A percentile compares a stretch with the other conserved stretches of the same genome.
Evolutionary conservation across 2,888 invertebrate genomes (phyloP).

Genomic region (Drosophila mimica): DNA sequence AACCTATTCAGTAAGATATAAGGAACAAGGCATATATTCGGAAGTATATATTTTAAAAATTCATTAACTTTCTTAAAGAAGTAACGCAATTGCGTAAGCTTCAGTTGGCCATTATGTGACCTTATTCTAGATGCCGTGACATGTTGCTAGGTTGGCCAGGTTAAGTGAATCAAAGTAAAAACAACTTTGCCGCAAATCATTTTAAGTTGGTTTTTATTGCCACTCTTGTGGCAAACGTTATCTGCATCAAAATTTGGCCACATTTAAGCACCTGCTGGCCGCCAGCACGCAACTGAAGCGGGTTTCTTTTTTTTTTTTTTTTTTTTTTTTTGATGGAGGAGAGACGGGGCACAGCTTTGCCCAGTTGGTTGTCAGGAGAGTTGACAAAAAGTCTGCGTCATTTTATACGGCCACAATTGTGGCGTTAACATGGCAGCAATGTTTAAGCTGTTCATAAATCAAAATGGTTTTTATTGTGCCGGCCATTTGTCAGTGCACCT

Average conservation of each 20-base stretch:
- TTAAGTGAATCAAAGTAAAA: conserved; percentile 49
- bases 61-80: neutral
- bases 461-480: conserved; percentile 53
- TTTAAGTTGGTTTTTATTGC: conserved; percentile 57
- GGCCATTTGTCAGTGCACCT: conserved; percentile 67
- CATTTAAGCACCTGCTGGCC: conserved; percentile 47
- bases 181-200: conserved; percentile 55
- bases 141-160: conserved; percentile 7
- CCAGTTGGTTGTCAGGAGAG: conserved; percentile 45
- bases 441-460: conserved; percentile 70
- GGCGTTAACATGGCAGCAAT: conserved; percentile 65
- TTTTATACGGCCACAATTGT: conserved; percentile 60
- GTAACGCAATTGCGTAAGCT: neutral
- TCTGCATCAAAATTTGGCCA: conserved; percentile 42
- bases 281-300: conserved; percentile 34
- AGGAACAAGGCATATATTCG: neutral
- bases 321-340: neutral
- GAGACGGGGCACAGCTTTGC: neutral
- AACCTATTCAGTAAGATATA: neutral
- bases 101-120: neutral
- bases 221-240: conserved; percentile 1
- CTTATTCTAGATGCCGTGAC: conserved; percentile 1
- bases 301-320: neutral
- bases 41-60: neutral
- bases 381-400: conserved; percentile 55